Base-by-base conservation (phyloP, 2,888 invertebrate genomes). In the Balanococcus diminutus region DNA sequence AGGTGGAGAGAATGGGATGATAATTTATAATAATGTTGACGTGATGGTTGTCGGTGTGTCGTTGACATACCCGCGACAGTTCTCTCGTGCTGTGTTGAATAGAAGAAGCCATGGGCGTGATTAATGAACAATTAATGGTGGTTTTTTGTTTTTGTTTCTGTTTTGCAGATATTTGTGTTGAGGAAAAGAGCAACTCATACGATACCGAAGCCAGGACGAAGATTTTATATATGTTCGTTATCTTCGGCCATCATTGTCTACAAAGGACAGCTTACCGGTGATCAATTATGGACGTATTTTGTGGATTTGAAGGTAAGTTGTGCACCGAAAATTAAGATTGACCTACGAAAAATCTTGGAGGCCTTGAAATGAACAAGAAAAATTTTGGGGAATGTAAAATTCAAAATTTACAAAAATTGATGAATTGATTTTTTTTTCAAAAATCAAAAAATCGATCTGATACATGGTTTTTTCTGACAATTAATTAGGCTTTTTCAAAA, bases 221-320 rank as follows among this genome's bases (percentile, higher is more conserved):
- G 98, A 87, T 99, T 97, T 91, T 99, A 99, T 91, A 96, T 99
- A 89, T 98, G 98, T 91, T 98, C 98, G 86, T 91, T 99, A 88
- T 97, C 97, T 31, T 91, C 96, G 84, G 93, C 94, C 89, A 97
- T 95, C 11, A 92, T 99, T 87, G 98, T 99, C 42, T 99, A 99
- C 92, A 99, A 99, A 92, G 99, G 99, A 56, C 95, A 98, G 89
- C 93, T 99, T 88, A 98, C 98, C 42, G 97, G 99, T 0, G 95
- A 96, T 90, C 99, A 99, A 90, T 91, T 98, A 89, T 96, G 96
- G 95, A 92, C 93, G 22, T 95, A 94, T 89, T 95, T 92, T 89
- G 89, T 90, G 86, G 95, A 95, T 89, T 90, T 95, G 81, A 90
- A 90, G 89, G 91, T 91, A 86, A 84, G 31, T 32, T 9, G n/a